These are phyloP conservation scores for Myotis vivesi DNA, from an alignment of 2,797 vertebrate genomes.

Conservation along the genomic window DNA sequence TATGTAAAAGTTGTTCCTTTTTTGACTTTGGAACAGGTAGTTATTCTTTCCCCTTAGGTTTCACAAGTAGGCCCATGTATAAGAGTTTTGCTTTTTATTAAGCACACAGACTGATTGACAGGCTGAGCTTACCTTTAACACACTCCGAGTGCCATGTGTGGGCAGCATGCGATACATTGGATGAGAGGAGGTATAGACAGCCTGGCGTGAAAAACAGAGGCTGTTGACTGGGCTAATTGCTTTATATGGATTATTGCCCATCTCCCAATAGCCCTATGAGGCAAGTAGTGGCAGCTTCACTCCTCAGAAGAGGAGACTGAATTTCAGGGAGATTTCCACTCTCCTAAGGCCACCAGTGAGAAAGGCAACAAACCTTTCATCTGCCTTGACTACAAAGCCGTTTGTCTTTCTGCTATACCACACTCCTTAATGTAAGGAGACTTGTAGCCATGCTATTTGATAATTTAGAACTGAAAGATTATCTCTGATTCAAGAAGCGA, in stretches of 20 bases:
- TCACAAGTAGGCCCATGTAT: background rate
- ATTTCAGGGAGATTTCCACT: background rate
- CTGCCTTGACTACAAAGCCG: background rate
- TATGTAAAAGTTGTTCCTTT: conserved; percentile 23
- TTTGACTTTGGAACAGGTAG: background rate
- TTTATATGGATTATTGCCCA: background rate
- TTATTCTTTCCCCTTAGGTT: background rate
- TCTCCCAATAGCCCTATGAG: background rate
- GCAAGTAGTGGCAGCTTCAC: background rate
- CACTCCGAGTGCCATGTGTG: background rate
- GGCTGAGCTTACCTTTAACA: background rate
- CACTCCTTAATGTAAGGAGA: background rate
- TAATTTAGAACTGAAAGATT: background rate
- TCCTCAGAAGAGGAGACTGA: background rate
- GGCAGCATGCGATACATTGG: background rate
- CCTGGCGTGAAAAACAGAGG: background rate
- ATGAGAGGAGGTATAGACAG: background rate
- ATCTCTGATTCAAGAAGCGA: background rate
- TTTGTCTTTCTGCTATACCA: background rate
- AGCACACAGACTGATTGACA: background rate
- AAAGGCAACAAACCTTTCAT: background rate
- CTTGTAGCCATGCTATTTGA: background rate
- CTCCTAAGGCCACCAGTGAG: background rate
- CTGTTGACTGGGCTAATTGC: background rate
- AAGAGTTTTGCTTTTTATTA: conserved; percentile 18